Conservation (phyloP, 2,888 invertebrate genomes). For the Yponomeuta evonymella region DNA sequence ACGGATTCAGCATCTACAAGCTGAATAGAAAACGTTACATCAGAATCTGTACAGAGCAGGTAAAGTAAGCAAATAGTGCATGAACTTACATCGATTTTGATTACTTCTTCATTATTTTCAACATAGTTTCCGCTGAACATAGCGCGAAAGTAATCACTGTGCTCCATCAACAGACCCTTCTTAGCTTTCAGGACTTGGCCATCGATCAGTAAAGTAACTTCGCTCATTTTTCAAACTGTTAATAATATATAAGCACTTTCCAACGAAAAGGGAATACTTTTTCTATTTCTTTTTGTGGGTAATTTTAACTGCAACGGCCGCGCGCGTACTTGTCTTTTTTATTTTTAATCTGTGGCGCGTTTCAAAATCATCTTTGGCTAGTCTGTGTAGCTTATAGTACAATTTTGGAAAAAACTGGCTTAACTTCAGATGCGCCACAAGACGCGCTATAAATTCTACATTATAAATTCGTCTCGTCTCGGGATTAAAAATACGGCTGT, state of each 20-base stretch:
- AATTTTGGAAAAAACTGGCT: too few relatives aligned
- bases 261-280: too few relatives aligned
- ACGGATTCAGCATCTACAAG: conserved; percentile 55
- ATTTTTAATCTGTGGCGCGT: too few relatives aligned
- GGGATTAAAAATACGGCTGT: too few relatives aligned
- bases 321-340: background rate
- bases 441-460: too few relatives aligned
- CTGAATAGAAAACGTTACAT: conserved; percentile 28
- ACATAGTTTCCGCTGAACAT: conserved; percentile 67
- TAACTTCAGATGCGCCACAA: too few relatives aligned
- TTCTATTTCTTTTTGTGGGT: too few relatives aligned
- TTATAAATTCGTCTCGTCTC: too few relatives aligned
- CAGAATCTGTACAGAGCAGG: background rate
- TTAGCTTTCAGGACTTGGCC: conserved; percentile 44
- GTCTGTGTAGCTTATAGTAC: too few relatives aligned
- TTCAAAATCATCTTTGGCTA: too few relatives aligned
- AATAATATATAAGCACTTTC: background rate
- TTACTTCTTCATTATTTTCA: conserved; percentile 50
- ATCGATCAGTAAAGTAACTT: conserved; percentile 44
- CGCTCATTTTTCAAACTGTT: conserved; percentile 29
- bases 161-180: conserved; percentile 47
- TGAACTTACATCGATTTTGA: conserved; percentile 53
- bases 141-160: conserved; percentile 66
- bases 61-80: background rate
- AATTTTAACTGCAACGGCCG: background rate